These are phyloP conservation scores for Brachionus koreanus DNA, from an alignment of 1,140 invertebrate species.

Conservation along the genomic window DNA sequence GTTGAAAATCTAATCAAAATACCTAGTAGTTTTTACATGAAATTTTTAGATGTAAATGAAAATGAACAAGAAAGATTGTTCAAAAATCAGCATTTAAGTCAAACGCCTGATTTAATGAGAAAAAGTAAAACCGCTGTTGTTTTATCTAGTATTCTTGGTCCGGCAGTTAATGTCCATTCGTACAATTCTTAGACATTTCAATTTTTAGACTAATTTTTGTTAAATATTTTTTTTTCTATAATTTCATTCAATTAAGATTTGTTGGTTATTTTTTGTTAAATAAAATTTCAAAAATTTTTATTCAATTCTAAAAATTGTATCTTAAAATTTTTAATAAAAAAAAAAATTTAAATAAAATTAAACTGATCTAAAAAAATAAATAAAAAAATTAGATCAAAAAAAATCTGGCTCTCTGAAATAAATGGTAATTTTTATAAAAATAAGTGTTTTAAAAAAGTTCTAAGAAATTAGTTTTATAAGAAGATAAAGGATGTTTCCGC, in stretches of 20 bases:
- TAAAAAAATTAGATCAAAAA: too few species aligned
- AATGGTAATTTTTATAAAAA: too few species aligned
- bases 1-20: slow-evolving; percentile 43
- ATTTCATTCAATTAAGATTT: neutral
- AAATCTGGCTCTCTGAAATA: too few species aligned
- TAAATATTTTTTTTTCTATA: neutral
- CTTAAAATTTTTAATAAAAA: too few species aligned
- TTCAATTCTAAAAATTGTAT: too few species aligned
- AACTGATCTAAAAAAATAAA: too few species aligned
- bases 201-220: neutral
- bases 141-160: slow-evolving; percentile 39
- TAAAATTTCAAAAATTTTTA: neutral
- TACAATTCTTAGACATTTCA: neutral
- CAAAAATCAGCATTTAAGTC: neutral
- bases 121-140: slow-evolving; percentile 43
- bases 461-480: too few species aligned
- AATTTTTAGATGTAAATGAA: slow-evolving; percentile 19
- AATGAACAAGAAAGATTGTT: slow-evolving; percentile 30
- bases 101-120: slow-evolving; percentile 25
- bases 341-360: too few species aligned
- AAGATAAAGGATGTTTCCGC: too few species aligned
- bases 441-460: too few species aligned
- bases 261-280: slow-evolving; percentile 1
- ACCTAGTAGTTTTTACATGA: slow-evolving; percentile 19
- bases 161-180: slow-evolving; percentile 37